Evolutionary conservation across 2,113 vertebrate species (phyloP).

Genomic region (Peromyscus polionotus): DNA sequence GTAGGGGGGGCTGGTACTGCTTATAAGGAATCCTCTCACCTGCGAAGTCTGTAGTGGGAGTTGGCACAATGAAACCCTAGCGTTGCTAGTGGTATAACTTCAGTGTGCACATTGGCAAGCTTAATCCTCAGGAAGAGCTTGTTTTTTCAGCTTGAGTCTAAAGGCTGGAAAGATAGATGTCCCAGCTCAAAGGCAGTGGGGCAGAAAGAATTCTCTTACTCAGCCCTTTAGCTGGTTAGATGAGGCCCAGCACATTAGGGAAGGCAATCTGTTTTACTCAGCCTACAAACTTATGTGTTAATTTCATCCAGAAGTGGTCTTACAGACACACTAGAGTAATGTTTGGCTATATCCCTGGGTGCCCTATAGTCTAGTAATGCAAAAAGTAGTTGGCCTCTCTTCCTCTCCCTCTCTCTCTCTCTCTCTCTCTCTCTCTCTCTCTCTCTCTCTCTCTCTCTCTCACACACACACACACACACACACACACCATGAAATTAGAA

Average conservation of each 20-base stretch:
- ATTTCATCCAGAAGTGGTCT: slow-evolving; percentile 19
- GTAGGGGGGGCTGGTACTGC: neutral
- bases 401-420: too few species aligned
- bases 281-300: neutral
- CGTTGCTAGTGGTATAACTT: neutral
- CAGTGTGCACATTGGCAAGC: neutral
- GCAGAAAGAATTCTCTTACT: slow-evolving; percentile 51
- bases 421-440: too few species aligned
- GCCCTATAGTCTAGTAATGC: neutral
- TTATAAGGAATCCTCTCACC: slow-evolving; percentile 4
- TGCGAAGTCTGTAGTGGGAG: neutral
- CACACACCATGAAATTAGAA: neutral
- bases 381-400: neutral
- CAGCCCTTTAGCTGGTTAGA: neutral
- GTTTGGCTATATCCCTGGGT: neutral
- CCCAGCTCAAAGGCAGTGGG: neutral
- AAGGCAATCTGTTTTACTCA: neutral
- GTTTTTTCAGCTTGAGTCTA: slow-evolving; percentile 20
- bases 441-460: too few species aligned
- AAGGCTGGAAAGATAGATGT: slow-evolving; percentile 21
- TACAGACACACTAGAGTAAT: neutral
- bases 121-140: neutral
- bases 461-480: neutral
- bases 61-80: neutral
- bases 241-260: neutral